A percentile compares a stretch with the other conserved stretches of the same genome.
These are phyloP conservation scores for Sitophilus oryzae DNA, from an alignment of 1,140 invertebrate genomes.

Conservation along the genomic window DNA sequence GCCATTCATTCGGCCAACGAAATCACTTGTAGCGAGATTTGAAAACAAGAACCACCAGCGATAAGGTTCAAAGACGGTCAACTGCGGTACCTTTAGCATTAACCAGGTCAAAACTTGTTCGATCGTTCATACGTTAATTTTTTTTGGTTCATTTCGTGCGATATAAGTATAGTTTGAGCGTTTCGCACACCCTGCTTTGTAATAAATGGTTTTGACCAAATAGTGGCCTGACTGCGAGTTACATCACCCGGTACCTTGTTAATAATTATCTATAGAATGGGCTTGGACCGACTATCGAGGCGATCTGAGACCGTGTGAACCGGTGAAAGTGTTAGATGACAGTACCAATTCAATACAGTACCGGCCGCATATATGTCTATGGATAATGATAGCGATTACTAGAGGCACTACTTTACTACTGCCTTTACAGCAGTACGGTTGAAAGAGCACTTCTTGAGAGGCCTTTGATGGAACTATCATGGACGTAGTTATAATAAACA, in stretches of 20 bases:
- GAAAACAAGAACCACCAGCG: background rate
- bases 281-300: conserved; percentile 24
- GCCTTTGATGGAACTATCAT: conserved; percentile 1
- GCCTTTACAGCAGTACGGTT: conserved; percentile 10
- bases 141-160: background rate
- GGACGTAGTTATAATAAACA: background rate
- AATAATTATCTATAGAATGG: conserved; percentile 23
- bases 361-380: conserved; percentile 26
- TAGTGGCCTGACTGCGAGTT: conserved; percentile 15
- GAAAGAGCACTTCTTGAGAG: conserved; percentile 8
- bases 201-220: conserved; percentile 26
- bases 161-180: background rate
- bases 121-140: background rate
- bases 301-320: conserved; percentile 28
- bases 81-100: background rate
- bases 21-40: background rate
- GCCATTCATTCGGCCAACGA: background rate
- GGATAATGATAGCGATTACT: conserved; percentile 26
- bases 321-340: conserved; percentile 29
- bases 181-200: conserved; percentile 17
- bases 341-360: conserved; percentile 25
- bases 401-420: conserved; percentile 18
- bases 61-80: background rate
- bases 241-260: conserved; percentile 24
- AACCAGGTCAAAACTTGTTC: too few species aligned